Evolutionary conservation across 2,797 vertebrate genomes (phyloP), one percentile per base, ranked within the genome.

Genomic region (Holocentrus rufus): DNA sequence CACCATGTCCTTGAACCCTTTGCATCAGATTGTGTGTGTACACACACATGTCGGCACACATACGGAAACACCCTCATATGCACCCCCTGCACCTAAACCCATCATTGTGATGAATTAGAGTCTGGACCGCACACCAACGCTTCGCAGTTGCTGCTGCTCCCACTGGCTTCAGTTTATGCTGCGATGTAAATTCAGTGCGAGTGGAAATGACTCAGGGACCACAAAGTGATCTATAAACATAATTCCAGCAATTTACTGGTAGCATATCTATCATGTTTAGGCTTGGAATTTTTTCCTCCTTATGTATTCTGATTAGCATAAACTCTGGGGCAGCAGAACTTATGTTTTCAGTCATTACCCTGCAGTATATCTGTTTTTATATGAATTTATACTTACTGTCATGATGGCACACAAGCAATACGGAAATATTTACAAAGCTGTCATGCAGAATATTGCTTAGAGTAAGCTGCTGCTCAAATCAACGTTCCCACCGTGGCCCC

Each of bases 1-100:
- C 92, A 93, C 88, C 81, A 81, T 85, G 91, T 92, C 90, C 93
- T 85, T 72, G 65, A 85, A 80, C 80, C 74, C 66, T 69, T 67
- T 22, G 62, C 49, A 50, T 76, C 63, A 30, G 52, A 61, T 27
- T 9, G 20, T 57, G 47, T n/a, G 62, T 74, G 62, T 36, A 42
- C 67, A 25, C 39, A 69, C 80, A 84, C 82, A 60, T 58, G 77
- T 65, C 76, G 13, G 8, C 66, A 36, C 72, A 52, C 2, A 34
- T 36, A 47, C 72, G 42, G 50, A 22, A 39, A 69, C 66, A 66
- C 27, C 46, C 56, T 49, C 42, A 18, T 52, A 63, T 49, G 60
- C 71, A 56, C 31, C 61, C 49, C 18, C 34, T 17, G 1, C 59
- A 62, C 7, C 59, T 22, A 22, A 42, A 53, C 44, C 6, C 20